Evolutionary conservation across 2,888 invertebrate genomes (phyloP).

Genomic region (Diplazon laetatorius): DNA sequence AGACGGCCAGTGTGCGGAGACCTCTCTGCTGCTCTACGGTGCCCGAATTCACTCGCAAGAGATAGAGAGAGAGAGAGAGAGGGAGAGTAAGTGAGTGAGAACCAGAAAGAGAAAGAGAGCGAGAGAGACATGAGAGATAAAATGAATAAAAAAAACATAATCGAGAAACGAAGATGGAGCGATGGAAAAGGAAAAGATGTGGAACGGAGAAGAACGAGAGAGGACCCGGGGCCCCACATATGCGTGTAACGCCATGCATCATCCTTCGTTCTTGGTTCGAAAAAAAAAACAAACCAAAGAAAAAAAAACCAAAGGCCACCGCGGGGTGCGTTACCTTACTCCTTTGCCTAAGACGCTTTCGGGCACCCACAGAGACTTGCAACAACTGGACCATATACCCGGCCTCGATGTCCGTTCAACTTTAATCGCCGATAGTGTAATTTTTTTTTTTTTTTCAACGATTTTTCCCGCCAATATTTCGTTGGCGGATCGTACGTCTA

Average conservation of each 20-base stretch:
- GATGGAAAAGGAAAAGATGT: constrained; percentile 39
- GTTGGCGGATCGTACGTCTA: neutral
- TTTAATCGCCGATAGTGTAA: constrained; percentile 61
- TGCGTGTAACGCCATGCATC: constrained; percentile 82
- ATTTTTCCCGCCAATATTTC: too few relatives aligned
- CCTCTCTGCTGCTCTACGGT: constrained; percentile 34
- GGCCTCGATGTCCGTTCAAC: neutral
- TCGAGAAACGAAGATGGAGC: constrained; percentile 41
- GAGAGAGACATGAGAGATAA: constrained; percentile 60
- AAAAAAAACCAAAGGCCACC: constrained; percentile 82
- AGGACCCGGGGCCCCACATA: constrained; percentile 71
- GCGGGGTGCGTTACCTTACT: constrained; percentile 80
- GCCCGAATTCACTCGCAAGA: constrained; percentile 47
- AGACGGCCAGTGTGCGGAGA: constrained; percentile 61
- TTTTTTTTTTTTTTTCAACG: neutral
- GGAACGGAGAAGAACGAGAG: constrained; percentile 59
- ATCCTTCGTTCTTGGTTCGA: constrained; percentile 78
- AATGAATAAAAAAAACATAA: constrained; percentile 57
- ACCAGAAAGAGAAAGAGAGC: constrained; percentile 61
- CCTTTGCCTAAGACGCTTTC: constrained; percentile 72
- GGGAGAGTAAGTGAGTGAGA: constrained; percentile 63
- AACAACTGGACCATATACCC: too few relatives aligned
- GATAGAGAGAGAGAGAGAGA: constrained; percentile 61
- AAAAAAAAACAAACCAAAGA: too few relatives aligned
- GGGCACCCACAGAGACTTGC: too few relatives aligned